phyloP scores from a whole-genome alignment of 2,113 vertebrate species.

The Cinclus cinclus region DNA sequence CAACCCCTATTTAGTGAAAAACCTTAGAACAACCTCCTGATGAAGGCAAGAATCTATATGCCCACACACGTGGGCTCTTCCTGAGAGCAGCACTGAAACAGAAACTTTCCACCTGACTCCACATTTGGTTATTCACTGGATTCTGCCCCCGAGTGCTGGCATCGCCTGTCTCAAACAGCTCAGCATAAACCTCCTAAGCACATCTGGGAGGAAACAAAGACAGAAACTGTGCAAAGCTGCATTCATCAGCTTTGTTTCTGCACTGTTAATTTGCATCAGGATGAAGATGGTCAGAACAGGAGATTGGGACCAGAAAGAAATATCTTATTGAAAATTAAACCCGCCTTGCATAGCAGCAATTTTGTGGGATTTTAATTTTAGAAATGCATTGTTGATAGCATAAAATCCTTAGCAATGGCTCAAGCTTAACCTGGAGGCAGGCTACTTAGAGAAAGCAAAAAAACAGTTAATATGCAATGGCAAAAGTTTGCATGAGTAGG shows the following conservation, averaged over 20 bases:
- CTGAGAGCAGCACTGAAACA: neutral
- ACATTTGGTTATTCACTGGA: neutral
- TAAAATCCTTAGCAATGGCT: neutral
- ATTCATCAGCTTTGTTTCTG: neutral
- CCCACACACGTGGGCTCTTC: constrained; percentile 10
- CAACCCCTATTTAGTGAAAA: constrained; percentile 39
- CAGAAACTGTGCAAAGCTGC: neutral
- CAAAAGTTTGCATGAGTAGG: neutral
- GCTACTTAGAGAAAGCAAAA: neutral
- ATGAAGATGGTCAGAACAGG: neutral
- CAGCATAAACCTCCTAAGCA: neutral
- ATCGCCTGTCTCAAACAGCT: neutral
- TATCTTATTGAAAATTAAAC: neutral
- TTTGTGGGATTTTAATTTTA: neutral
- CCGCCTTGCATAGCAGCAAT: neutral
- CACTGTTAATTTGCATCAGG: neutral
- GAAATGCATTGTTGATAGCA: neutral
- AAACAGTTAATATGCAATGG: neutral
- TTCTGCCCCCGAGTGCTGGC: neutral
- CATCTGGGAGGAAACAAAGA: neutral
- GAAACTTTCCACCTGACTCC: constrained; percentile 1
- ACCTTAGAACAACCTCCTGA: constrained; percentile 1
- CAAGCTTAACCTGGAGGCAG: neutral
- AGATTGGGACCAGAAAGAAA: neutral
- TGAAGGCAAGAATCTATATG: neutral